Evolutionary conservation across 1,140 invertebrate species (phyloP), one percentile per base, ranked within the genome.

Genomic region (Panulirus ornatus): DNA sequence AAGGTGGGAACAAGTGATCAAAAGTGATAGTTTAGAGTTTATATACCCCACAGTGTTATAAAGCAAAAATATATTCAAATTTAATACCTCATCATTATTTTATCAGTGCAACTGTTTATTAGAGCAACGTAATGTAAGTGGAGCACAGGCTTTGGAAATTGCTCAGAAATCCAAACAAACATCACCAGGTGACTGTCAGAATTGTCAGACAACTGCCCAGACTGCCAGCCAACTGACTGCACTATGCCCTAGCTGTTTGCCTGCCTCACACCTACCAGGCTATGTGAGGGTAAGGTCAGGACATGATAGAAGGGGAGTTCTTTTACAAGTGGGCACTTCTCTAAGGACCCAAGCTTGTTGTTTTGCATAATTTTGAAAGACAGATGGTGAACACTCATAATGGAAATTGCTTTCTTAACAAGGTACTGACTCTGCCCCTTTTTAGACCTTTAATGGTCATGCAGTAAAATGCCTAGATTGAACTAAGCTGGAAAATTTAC

Each of bases 401-500:
- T 44, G 40, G 42, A n/a, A 71, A 73, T 78, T 27, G 36, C 47
- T 40, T 79, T 70, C 51, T 88, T 84, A 40, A 71, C 34, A 42
- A 84, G 19, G 63, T 54, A 73, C 54, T 87, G 85, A 82, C 78
- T 89, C 71, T 73, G 79, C 76, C 79, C 51, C 66, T 44, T 71
- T 66, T 58, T 47, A 76, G 79, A 83, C 70, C 47, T 42, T 34
- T 66, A 71, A 30, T 63, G 79, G 88, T 89, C 88, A 89, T 89
- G 88, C 88, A 89, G 88, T 89, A 71, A 76, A 82, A 89, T 89
- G 66, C 70, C 88, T 78, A 73, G 79, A 82, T 40, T 88, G 47
- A 79, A 78, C 85, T 81, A 78, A 81, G 76, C 85, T 88, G 85
- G 76, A 83, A 89, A 38, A 82, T 36, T 34, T 73, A n/a, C 70